Conservation (phyloP, 2,888 invertebrate genomes). For the Chromoteleia sp. region DNA sequence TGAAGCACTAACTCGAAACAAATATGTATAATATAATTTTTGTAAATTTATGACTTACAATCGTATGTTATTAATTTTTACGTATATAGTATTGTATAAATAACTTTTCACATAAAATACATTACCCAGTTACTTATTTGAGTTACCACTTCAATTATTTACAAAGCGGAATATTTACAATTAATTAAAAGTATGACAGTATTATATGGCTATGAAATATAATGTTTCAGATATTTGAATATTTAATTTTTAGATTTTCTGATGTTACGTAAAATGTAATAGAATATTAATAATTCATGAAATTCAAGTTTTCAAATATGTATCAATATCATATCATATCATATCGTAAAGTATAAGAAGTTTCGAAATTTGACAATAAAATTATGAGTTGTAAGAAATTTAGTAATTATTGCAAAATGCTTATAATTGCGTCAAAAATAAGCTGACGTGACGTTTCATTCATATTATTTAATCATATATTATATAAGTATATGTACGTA, state of each 20-base stretch:
- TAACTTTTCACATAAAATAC: conserved; percentile 1
- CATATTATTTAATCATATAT: conserved; percentile 56
- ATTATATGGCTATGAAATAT: no score
- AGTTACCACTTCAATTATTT: not conserved
- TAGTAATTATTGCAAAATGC: conserved; percentile 48
- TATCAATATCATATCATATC: conserved; percentile 22
- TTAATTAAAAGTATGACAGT: not conserved
- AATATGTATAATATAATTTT: not conserved
- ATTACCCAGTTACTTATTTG: not conserved
- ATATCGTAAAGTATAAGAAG: conserved; percentile 24
- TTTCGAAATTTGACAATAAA: conserved; percentile 33
- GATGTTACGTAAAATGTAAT: not conserved
- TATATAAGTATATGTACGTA: conserved; percentile 63
- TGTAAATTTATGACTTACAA: conserved; percentile 9
- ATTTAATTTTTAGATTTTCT: not conserved
- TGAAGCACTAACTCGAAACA: conserved; percentile 24
- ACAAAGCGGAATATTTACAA: not conserved
- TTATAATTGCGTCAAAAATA: conserved; percentile 63
- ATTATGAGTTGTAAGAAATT: conserved; percentile 28
- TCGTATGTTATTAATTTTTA: conserved; percentile 22
- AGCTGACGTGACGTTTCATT: conserved; percentile 39
- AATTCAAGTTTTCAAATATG: not conserved
- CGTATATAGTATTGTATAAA: conserved; percentile 4
- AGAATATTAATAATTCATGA: not conserved
- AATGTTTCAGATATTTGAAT: no score